These are phyloP conservation scores for Sinonovacula constricta DNA, from an alignment of 1,140 invertebrate genomes.

Conservation along the genomic window DNA sequence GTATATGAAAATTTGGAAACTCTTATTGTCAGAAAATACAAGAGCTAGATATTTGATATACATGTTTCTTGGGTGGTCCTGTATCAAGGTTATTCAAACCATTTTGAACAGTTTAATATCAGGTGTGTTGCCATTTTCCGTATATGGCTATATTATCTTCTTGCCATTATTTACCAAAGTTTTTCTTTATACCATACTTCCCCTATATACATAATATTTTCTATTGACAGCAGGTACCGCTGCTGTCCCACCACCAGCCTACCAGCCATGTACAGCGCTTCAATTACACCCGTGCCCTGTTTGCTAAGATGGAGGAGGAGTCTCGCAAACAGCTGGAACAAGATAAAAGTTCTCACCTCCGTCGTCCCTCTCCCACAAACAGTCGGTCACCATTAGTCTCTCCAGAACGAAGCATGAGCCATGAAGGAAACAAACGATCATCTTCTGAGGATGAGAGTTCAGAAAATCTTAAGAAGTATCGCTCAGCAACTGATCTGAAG, in stretches of 20 bases:
- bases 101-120: no score
- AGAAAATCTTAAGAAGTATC: constrained; percentile 8
- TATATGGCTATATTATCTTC: no score
- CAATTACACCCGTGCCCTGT: constrained; percentile 94
- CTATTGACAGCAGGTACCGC: no score
- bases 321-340: constrained; percentile 70
- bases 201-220: no score
- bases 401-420: constrained; percentile 38
- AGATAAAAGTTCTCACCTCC: constrained; percentile 49
- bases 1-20: no score
- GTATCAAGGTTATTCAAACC: no score
- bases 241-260: constrained; percentile 7
- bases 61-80: no score
- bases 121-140: no score
- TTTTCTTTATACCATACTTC: no score
- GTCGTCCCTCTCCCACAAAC: constrained; percentile 30
- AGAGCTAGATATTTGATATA: no score
- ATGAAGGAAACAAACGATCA: not conserved
- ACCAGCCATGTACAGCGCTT: constrained; percentile 82
- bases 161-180: no score
- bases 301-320: constrained; percentile 89
- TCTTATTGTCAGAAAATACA: no score
- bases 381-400: constrained; percentile 55
- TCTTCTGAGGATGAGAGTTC: not conserved
- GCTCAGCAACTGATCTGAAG: constrained; percentile 13